Percentiles rank a stretch among this genome's conserved stretches.
Conservation (phyloP, 2,113 vertebrate genomes). For the Myotis brandtii region DNA sequence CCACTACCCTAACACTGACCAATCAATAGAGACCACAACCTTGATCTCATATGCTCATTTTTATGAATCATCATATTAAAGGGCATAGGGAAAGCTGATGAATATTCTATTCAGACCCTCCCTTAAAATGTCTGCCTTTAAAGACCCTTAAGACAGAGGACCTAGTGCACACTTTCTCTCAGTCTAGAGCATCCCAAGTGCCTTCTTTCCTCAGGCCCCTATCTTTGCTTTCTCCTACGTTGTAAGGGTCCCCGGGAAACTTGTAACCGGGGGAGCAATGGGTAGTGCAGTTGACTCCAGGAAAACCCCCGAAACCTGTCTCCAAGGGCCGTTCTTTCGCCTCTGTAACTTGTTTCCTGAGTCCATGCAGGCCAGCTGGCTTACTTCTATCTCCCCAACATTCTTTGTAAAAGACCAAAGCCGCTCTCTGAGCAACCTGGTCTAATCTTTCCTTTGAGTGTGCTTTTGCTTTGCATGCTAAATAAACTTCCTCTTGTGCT, state of each 20-base stretch:
- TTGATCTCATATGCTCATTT: neutral
- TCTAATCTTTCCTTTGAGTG: neutral
- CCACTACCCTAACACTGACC: neutral
- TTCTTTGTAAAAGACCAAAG: neutral
- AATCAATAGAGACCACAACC: neutral
- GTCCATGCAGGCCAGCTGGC: neutral
- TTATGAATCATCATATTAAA: neutral
- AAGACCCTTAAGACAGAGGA: neutral
- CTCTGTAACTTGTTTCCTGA: neutral
- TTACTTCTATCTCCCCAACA: neutral
- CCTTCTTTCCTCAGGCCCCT: neutral
- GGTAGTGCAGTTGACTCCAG: neutral
- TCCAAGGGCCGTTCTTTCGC: neutral
- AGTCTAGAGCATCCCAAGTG: neutral
- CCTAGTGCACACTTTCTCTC: neutral
- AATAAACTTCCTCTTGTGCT: too few relatives aligned
- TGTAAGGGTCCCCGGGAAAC: neutral
- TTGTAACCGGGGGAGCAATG: neutral
- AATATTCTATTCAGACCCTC: neutral
- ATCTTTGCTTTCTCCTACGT: neutral
- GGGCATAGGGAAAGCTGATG: neutral
- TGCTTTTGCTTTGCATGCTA: too few relatives aligned
- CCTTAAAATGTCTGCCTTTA: neutral
- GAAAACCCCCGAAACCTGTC: neutral
- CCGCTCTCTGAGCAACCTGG: neutral